These are phyloP conservation scores for Bradysia coprophila DNA, from an alignment of 1,140 invertebrate species.

Conservation along the genomic window DNA sequence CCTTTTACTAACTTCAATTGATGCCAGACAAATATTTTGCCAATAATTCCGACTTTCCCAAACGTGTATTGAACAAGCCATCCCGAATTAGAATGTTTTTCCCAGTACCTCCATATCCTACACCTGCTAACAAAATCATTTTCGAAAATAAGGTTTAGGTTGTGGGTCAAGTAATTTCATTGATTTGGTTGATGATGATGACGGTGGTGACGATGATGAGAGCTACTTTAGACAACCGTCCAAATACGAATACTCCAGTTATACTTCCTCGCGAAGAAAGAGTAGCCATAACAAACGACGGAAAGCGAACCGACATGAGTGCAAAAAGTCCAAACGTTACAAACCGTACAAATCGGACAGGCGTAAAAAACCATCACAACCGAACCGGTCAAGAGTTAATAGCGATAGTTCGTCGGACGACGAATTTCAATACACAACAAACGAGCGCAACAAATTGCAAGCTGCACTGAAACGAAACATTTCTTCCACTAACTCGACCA, in stretches of 20 bases:
- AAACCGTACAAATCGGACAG: neutral
- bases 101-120: neutral
- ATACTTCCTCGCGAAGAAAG: neutral
- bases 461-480: neutral
- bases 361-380: neutral
- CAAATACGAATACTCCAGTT: neutral
- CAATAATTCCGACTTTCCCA: neutral
- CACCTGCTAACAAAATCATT: neutral
- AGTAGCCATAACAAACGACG: neutral
- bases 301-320: neutral
- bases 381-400: neutral
- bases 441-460: neutral
- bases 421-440: neutral
- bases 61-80: neutral
- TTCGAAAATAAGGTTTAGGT: neutral
- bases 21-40: neutral
- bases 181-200: neutral
- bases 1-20: neutral
- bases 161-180: neutral
- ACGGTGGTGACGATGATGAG: neutral
- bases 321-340: neutral
- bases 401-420: neutral
- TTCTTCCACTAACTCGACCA: neutral
- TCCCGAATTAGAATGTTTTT: neutral
- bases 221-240: neutral